A percentile compares a stretch with the other conserved stretches of the same genome.
Evolutionary conservation across 2,113 vertebrate species (phyloP).

Genomic region (Nerophis ophidion): DNA sequence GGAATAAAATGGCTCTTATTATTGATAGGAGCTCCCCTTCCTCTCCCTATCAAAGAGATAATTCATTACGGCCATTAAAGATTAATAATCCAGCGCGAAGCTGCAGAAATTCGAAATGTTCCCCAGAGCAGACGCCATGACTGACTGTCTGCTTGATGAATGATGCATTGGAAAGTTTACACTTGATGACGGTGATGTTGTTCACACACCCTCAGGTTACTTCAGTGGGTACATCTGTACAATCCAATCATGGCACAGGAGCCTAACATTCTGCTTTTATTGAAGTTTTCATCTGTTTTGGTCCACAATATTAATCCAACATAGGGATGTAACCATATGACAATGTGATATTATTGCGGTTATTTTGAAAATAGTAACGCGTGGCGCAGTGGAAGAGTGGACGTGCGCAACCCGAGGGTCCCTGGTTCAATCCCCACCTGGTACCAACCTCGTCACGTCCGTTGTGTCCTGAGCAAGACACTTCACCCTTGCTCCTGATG

Average conservation of each 20-base stretch:
- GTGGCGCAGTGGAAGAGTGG: too few species aligned
- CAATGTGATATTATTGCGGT: too few species aligned
- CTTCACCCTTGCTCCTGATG: too few species aligned
- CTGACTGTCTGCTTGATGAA: constrained; percentile 1
- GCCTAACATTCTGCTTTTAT: background rate
- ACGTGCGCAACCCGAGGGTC: too few species aligned
- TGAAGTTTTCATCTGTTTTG: too few species aligned
- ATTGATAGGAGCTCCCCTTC: background rate
- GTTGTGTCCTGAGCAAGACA: too few species aligned
- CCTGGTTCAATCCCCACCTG: too few species aligned
- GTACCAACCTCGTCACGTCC: too few species aligned
- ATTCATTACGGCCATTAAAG: background rate
- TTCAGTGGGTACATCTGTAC: background rate
- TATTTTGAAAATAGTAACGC: too few species aligned
- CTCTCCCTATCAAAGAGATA: background rate
- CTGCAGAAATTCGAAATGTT: constrained; percentile 1
- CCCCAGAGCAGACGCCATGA: background rate
- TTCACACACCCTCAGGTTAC: background rate
- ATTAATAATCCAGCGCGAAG: constrained; percentile 2
- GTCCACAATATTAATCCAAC: too few species aligned
- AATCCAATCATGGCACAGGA: background rate
- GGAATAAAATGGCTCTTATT: background rate
- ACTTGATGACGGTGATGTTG: background rate
- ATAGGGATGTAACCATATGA: too few species aligned
- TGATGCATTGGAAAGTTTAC: background rate